Conservation (phyloP, 2,113 vertebrate species). For the Noturus placidus region DNA sequence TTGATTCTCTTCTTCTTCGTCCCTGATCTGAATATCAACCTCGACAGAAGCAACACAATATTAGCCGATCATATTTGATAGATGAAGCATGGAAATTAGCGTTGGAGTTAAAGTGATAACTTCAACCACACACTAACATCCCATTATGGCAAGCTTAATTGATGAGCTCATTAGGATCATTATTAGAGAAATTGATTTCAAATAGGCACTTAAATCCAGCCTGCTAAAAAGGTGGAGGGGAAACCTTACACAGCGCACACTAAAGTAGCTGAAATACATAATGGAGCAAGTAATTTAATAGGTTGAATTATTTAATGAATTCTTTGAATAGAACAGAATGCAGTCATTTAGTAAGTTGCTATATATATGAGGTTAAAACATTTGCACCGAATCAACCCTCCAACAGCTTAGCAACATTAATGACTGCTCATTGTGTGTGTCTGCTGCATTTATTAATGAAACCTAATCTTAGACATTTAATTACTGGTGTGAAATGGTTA, state of each 20-base stretch:
- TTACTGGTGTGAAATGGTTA: constrained; percentile 76
- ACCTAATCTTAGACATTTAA: constrained; percentile 78
- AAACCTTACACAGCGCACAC: constrained; percentile 78
- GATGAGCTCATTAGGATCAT: constrained; percentile 99
- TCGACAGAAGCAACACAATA: constrained; percentile 83
- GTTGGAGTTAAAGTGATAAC: constrained; percentile 93
- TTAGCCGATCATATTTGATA: constrained; percentile 86
- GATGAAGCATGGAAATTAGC: constrained; percentile 94
- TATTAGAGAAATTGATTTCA: constrained; percentile 99
- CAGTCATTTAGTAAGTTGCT: constrained; percentile 62
- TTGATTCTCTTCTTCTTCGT: constrained; percentile 69
- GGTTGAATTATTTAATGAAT: constrained; percentile 96
- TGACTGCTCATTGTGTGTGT: constrained; percentile 73
- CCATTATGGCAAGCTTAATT: constrained; percentile 99
- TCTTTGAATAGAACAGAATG: constrained; percentile 74
- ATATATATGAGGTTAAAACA: constrained; percentile 69
- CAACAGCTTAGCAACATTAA: constrained; percentile 67
- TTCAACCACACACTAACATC: constrained; percentile 87
- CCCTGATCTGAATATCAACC: constrained; percentile 80
- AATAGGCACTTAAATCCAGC: constrained; percentile 98
- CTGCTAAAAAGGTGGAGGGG: constrained; percentile 77
- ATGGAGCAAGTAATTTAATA: constrained; percentile 99
- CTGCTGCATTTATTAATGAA: constrained; percentile 92
- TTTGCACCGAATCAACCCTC: constrained; percentile 80
- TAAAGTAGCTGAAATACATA: constrained; percentile 93